A percentile compares a stretch with the other conserved stretches of the same genome.
Conservation (phyloP, 2,888 invertebrate genomes). For the Cephus nigrinus region DNA sequence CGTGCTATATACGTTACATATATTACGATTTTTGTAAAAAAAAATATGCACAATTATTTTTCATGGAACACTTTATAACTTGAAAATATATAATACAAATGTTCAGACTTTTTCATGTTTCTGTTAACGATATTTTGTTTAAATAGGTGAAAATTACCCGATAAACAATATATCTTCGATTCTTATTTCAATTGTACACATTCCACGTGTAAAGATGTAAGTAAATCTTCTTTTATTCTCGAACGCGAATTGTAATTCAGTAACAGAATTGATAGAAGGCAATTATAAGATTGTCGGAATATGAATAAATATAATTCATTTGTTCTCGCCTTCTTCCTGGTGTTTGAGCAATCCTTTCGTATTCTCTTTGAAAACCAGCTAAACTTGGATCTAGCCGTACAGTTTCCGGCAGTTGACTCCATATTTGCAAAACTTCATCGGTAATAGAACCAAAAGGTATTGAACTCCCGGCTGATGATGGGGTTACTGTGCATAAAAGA, state of each 20-base stretch:
- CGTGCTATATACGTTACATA: background rate
- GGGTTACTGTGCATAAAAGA: slow-evolving; percentile 3
- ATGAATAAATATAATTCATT: background rate
- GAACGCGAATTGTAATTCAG: too few relatives aligned
- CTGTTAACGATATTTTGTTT: too few relatives aligned
- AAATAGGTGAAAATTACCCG: too few relatives aligned
- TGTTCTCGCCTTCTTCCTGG: slow-evolving; percentile 32
- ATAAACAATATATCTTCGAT: too few relatives aligned
- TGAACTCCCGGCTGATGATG: slow-evolving; percentile 19
- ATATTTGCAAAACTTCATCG: slow-evolving; percentile 69
- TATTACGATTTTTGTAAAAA: background rate
- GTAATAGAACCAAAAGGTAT: slow-evolving; percentile 48
- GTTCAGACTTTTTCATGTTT: background rate
- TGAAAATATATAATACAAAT: background rate
- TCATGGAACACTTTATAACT: background rate
- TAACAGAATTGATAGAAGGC: too few relatives aligned
- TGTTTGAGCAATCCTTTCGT: slow-evolving; percentile 62
- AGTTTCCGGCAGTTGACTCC: slow-evolving; percentile 74
- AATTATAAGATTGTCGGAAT: background rate
- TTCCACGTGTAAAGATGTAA: too few relatives aligned
- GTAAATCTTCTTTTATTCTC: too few relatives aligned
- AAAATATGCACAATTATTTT: background rate
- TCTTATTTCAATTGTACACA: too few relatives aligned
- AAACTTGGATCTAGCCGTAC: slow-evolving; percentile 76
- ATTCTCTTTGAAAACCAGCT: slow-evolving; percentile 72